Evolutionary conservation across 2,888 invertebrate species (phyloP).

Genomic region (Troides helena): DNA sequence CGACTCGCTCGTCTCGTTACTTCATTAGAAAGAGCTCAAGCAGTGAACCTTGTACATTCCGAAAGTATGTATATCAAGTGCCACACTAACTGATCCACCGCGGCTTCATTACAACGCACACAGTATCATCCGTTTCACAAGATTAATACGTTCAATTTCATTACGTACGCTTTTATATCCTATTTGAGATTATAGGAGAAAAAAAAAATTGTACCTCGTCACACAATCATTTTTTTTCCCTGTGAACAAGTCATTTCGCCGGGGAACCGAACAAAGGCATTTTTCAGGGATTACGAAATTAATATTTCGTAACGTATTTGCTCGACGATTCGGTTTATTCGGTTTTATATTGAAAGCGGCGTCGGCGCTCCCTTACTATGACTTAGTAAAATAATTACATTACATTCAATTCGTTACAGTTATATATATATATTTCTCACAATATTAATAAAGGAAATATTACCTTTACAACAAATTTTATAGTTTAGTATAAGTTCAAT

Average conservation of each 20-base stretch:
- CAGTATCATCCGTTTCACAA: too few species aligned
- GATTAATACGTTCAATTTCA: background rate
- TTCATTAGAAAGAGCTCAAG: too few species aligned
- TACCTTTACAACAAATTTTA: too few species aligned
- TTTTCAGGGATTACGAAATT: constrained; percentile 33
- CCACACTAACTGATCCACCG: too few species aligned
- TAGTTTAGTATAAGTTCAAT: too few species aligned
- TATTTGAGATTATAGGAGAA: constrained; percentile 9
- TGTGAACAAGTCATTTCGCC: constrained; percentile 10
- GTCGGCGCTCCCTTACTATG: background rate
- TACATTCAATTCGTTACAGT: too few species aligned
- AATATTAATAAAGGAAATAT: background rate
- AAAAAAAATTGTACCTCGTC: constrained; percentile 28
- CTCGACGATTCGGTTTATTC: constrained; percentile 29
- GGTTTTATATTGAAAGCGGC: constrained; percentile 17
- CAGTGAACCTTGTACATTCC: too few species aligned
- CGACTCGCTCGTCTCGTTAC: too few species aligned
- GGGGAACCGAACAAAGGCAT: constrained; percentile 19
- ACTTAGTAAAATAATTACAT: too few species aligned
- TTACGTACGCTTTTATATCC: constrained; percentile 5
- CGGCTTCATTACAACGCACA: constrained; percentile 3
- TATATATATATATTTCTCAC: too few species aligned
- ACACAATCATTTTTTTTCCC: background rate
- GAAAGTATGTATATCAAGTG: too few species aligned
- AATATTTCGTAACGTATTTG: constrained; percentile 32